Evolutionary conservation across 2,797 vertebrate species (phyloP), one percentile per base, ranked within the genome.

Genomic region (Epinephelus awoara): DNA sequence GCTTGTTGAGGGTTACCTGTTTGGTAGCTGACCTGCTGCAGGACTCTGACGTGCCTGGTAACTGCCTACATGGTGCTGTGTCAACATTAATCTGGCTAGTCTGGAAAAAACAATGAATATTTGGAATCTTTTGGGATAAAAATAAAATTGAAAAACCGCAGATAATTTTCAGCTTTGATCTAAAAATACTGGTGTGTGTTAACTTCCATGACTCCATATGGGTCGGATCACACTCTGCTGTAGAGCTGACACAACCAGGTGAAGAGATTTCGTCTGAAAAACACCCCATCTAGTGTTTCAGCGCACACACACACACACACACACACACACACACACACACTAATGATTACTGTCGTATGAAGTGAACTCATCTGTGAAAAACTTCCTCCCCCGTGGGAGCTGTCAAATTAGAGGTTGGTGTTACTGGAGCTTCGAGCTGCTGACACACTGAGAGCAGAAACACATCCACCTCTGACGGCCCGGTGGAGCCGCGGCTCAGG

Each of bases 371-470:
- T 57, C 63, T 61, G 64, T 25, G 83, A 77, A 76, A 79, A 83
- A 72, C 77, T 46, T 87, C 83, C 78, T 70, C 27, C 55, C 58
- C 51, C 0, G 4, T 29, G 79, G 75, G 83, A 88, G 63, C 77
- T 84, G 85, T 91, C 88, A 88, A 83, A 90, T 85, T 88, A 89
- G 83, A 75, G 79, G 77, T 72, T 68, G 55, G 59, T 67, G 55
- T 61, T 55, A 44, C 23, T 44, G 42, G 67, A 55, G 61, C 67
- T 14, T 42, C 4, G 4, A 2, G 27, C 50, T 56, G 61, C 59
- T 70, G 54, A 75, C 54, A 68, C n/a, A 38, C 10, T 49, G 44
- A 11, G 10, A 55, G 38, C 47, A 59, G 68, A 56, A 82, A 75
- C 56, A 67, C 72, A 27, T 34, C 34, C 25, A 80, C 54, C 67